Evolutionary conservation across 2,888 invertebrate genomes (phyloP), one percentile per base, ranked within the genome.

Genomic region (Itoplectis maculator): DNA sequence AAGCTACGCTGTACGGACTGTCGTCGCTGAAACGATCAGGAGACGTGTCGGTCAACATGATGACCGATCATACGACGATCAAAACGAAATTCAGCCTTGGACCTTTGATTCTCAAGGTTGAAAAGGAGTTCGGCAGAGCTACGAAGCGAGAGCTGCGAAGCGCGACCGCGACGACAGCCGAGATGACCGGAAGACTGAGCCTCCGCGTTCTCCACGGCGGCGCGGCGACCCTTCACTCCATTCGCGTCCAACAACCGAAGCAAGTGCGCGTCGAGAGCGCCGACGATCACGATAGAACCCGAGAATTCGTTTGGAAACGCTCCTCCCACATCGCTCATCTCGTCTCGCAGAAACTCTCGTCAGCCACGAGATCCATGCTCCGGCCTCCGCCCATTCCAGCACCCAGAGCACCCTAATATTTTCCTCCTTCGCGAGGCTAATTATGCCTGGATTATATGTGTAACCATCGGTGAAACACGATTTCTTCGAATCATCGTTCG

Each of bases 131-230:
- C 87, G 96, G 96, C 56, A 95, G 96, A 82, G 96, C 96, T 51
- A 96, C 95, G 47, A 96, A 97, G 89, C 95, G 97, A 88, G 97
- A 97, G 93, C 93, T 97, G 81, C 96, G 97, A 91, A 97, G 97
- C 86, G 97, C 97, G 0, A 97, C 97, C 0, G 97, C 97, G 0
- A 97, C 97, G 2, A 97, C 97, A 0, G 97, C 96, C 0, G 97
- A 97, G 93, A 97, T 97, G 97, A 94, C 95, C 69, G 97, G 97
- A 40, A 96, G 96, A 92, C 93, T 97, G 79, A 97, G 95, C 88
- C 94, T 97, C 85, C 94, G 96, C 87, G 96, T 97, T 59, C 94
- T 96, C 86, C 96, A 96, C 89, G 96, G 97, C 85, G 96, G 96
- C 4, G 95, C 96, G n/a, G 97, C 97, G 45, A 96, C 97, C 13